These are phyloP conservation scores for Aleadryas rufinucha DNA, from an alignment of 2,113 vertebrate species.

Conservation along the genomic window DNA sequence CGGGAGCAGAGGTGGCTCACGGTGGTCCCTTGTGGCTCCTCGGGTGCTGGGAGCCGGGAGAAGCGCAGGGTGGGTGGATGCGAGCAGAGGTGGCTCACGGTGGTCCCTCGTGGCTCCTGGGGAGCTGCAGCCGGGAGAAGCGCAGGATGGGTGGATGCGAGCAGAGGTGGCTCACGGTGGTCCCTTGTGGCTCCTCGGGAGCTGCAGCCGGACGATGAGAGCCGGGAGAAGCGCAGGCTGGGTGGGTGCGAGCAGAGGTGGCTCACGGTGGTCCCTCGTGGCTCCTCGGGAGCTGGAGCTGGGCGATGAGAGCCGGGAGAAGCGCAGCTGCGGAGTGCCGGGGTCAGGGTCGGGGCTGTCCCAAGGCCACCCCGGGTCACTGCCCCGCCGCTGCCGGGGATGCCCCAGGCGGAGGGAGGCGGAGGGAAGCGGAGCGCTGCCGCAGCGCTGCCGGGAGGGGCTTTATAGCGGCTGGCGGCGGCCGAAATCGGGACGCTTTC, in stretches of 20 bases:
- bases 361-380: rapidly evolving
- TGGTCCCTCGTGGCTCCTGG: too few relatives aligned
- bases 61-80: rapidly evolving
- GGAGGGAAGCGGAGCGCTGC: neutral
- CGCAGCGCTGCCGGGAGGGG: neutral
- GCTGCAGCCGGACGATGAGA: rapidly evolving
- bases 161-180: neutral
- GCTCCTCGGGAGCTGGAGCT: too few relatives aligned
- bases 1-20: neutral
- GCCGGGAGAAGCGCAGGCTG: neutral
- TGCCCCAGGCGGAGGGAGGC: neutral
- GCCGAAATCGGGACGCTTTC: neutral
- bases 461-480: neutral
- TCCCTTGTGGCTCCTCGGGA: too few relatives aligned
- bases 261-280: neutral
- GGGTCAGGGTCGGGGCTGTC: neutral
- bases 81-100: neutral
- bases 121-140: neutral
- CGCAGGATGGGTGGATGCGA: too few relatives aligned
- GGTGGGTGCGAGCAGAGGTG: too few relatives aligned
- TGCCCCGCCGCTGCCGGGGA: neutral
- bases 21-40: neutral
- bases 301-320: too few relatives aligned
- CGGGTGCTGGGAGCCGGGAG: neutral
- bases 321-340: neutral